Conservation (phyloP, 1,140 invertebrate genomes). For the Rhyacophila brunnea region DNA sequence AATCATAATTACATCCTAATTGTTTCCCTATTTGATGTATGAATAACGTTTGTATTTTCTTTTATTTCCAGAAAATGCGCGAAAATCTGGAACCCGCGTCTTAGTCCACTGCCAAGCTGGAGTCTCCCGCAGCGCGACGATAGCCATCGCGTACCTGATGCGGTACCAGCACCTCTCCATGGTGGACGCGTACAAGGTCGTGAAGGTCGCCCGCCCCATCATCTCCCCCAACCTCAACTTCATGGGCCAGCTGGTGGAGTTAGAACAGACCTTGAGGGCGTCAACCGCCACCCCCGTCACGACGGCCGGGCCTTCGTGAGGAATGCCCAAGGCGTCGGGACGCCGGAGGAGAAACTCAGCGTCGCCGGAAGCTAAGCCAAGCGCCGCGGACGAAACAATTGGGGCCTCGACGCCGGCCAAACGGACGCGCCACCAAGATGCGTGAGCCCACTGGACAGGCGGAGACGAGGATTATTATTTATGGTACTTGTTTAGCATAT, state of each 20-base stretch:
- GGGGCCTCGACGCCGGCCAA: neutral
- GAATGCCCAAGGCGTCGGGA: slow-evolving; percentile 2
- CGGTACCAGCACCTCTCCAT: slow-evolving; percentile 82
- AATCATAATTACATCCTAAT: no score
- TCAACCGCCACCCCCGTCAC: slow-evolving; percentile 46
- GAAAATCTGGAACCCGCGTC: slow-evolving; percentile 74
- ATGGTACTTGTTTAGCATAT: neutral
- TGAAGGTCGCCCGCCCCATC: slow-evolving; percentile 82
- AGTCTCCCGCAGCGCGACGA: slow-evolving; percentile 90
- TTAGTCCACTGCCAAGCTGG: slow-evolving; percentile 95
- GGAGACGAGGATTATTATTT: neutral
- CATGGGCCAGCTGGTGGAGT: slow-evolving; percentile 90
- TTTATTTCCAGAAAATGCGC: slow-evolving; percentile 78
- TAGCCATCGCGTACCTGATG: slow-evolving; percentile 95
- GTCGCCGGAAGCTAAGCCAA: slow-evolving; percentile 1
- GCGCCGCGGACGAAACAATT: neutral
- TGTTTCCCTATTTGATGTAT: no score
- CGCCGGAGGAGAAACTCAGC: neutral
- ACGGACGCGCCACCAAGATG: neutral
- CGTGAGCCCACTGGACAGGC: neutral
- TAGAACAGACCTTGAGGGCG: slow-evolving; percentile 70
- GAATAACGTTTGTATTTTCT: no score
- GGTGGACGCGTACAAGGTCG: slow-evolving; percentile 85
- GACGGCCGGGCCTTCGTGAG: slow-evolving; percentile 38
- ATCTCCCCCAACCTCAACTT: slow-evolving; percentile 97